Evolutionary conservation across 53 echinoderm and acorn worm genomes (phyloP).

Genomic region (Glandiceps talaboti): DNA sequence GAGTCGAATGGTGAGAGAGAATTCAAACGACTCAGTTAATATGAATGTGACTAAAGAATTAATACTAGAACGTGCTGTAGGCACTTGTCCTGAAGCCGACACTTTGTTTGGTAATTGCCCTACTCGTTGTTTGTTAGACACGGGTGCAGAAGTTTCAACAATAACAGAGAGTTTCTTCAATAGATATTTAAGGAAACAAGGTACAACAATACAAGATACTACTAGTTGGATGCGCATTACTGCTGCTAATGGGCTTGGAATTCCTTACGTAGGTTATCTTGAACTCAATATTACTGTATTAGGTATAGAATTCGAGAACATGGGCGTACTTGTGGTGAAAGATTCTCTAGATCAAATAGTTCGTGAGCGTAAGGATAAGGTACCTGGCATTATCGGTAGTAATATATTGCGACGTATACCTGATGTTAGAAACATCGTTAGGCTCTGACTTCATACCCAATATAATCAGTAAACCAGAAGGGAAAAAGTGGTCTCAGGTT

Average conservation of each 20-base stretch:
- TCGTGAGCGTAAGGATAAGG: neutral
- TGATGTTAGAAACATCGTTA: constrained; percentile 3
- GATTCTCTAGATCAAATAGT: neutral
- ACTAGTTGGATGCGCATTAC: constrained; percentile 12
- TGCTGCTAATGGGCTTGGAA: constrained; percentile 12
- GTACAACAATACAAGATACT: constrained; percentile 6
- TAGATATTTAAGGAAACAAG: neutral
- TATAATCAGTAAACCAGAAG: neutral
- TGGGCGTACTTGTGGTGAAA: neutral
- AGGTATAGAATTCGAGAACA: neutral
- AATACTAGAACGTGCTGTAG: constrained; percentile 15
- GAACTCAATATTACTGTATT: constrained; percentile 6
- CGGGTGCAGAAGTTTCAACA: constrained; percentile 13
- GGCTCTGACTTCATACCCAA: neutral
- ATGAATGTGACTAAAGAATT: neutral
- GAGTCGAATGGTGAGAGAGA: constrained; percentile 15
- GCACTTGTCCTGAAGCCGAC: constrained; percentile 9
- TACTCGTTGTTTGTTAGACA: constrained; percentile 5
- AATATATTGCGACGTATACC: constrained; percentile 16
- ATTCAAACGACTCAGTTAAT: constrained; percentile 1
- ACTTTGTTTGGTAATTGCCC: neutral
- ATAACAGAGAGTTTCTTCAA: constrained; percentile 10
- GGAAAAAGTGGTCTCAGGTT: constrained; percentile 7
- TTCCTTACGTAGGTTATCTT: constrained; percentile 16
- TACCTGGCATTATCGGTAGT: constrained; percentile 10